A percentile compares a stretch with the other conserved stretches of the same genome.
These are phyloP conservation scores for Tupaia tana DNA, from an alignment of 2,113 vertebrate genomes.

Conservation along the genomic window DNA sequence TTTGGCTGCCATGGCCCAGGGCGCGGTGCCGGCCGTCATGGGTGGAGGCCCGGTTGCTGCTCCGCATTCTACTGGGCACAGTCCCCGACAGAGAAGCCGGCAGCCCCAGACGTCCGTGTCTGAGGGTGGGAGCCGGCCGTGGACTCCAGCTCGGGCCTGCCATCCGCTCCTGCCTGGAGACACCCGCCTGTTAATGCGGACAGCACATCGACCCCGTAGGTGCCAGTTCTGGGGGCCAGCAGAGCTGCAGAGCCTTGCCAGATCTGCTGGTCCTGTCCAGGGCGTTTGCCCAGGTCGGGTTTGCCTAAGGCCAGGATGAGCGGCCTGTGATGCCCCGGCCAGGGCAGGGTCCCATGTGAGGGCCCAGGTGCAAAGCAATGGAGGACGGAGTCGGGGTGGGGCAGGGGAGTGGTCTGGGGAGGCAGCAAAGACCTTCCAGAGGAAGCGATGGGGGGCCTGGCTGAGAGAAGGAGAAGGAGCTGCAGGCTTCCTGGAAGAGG, in stretches of 20 bases:
- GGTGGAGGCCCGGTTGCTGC: neutral
- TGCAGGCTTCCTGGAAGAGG: rapidly evolving
- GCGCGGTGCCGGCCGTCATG: rapidly evolving
- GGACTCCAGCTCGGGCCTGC: rapidly evolving
- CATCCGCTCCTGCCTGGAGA: neutral
- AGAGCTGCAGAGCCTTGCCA: rapidly evolving
- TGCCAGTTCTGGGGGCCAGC: neutral
- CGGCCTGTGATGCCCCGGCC: no score
- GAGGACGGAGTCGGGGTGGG: neutral
- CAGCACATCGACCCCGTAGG: rapidly evolving
- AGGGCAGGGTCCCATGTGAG: no score
- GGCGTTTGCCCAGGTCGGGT: neutral
- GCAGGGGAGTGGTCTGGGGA: neutral
- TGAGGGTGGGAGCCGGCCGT: neutral
- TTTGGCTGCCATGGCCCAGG: neutral
- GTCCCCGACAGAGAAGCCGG: no score
- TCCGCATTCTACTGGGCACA: rapidly evolving
- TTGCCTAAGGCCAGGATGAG: neutral
- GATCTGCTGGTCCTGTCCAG: neutral
- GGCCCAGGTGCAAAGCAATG: neutral
- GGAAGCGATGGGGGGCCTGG: neutral
- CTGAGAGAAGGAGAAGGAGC: neutral
- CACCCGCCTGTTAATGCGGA: neutral
- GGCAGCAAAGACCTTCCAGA: rapidly evolving
- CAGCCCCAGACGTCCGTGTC: rapidly evolving